Conservation (phyloP, 2,113 vertebrate genomes). For the Poeciliopsis prolifica region DNA sequence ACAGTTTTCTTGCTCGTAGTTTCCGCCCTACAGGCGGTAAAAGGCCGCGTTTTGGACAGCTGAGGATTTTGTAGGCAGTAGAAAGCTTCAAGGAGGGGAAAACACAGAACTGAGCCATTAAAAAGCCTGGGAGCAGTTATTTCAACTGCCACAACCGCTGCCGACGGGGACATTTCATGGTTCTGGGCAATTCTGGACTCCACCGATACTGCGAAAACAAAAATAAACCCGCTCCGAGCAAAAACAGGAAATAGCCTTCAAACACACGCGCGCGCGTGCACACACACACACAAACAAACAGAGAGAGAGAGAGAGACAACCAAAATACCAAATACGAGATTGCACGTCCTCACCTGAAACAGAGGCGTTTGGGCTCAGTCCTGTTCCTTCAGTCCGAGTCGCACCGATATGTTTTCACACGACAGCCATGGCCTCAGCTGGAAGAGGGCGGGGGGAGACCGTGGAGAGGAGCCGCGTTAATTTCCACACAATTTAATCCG, state of each 20-base stretch:
- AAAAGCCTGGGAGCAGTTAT: slow-evolving; percentile 33
- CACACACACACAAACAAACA: background rate
- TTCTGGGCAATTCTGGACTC: background rate
- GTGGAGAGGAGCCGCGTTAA: slow-evolving; percentile 37
- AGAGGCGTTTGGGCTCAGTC: slow-evolving; percentile 45
- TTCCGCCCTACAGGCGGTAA: slow-evolving; percentile 51
- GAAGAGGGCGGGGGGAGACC: slow-evolving; percentile 13
- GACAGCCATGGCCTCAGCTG: slow-evolving; percentile 62
- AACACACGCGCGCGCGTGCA: background rate
- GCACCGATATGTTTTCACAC: slow-evolving; percentile 65
- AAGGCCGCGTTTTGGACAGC: slow-evolving; percentile 61
- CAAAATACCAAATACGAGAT: slow-evolving; percentile 56
- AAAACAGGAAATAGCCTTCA: slow-evolving; percentile 55
- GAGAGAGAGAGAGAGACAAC: background rate
- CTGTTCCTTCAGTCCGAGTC: slow-evolving; percentile 42
- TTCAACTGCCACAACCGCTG: slow-evolving; percentile 15
- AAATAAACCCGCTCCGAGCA: background rate
- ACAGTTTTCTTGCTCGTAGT: slow-evolving; percentile 10
- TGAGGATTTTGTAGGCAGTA: slow-evolving; percentile 30
- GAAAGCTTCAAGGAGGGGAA: slow-evolving; percentile 1
- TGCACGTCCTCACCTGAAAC: slow-evolving; percentile 76
- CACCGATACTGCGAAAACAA: slow-evolving; percentile 1
- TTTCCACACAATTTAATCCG: slow-evolving; percentile 46
- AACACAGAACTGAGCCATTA: slow-evolving; percentile 22
- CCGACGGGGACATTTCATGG: background rate